Conservation (phyloP, 2,797 vertebrate genomes). For the Pangasius macronema region DNA sequence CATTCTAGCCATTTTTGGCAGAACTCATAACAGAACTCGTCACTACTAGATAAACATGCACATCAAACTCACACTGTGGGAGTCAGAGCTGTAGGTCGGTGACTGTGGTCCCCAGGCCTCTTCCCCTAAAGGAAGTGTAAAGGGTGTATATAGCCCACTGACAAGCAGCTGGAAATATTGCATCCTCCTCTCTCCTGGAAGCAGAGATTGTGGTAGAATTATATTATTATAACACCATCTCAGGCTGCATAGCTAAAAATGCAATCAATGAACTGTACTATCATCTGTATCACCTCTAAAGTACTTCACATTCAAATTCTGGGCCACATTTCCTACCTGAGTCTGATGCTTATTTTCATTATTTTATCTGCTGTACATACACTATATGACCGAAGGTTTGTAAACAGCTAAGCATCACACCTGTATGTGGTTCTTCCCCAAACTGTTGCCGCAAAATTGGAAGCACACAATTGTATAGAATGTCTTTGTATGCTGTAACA, state of each 20-base stretch:
- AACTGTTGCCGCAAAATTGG: neutral
- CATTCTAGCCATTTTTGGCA: neutral
- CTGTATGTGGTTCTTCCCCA: neutral
- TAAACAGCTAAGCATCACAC: neutral
- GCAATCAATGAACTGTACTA: neutral
- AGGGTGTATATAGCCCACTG: conserved; percentile 87
- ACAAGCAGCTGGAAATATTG: conserved; percentile 90
- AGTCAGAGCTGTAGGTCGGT: conserved; percentile 41
- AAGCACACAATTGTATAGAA: neutral
- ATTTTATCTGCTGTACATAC: neutral
- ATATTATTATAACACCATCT: neutral
- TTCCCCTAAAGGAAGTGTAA: conserved; percentile 86
- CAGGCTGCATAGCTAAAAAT: neutral
- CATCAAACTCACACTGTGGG: conserved; percentile 42
- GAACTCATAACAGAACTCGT: neutral
- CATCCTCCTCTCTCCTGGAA: conserved; percentile 88
- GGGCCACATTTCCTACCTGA: too few species aligned
- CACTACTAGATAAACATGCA: neutral
- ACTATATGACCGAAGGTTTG: neutral
- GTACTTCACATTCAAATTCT: too few species aligned
- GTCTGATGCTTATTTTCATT: neutral
- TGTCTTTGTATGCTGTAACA: neutral
- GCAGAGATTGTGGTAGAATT: neutral
- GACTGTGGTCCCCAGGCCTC: conserved; percentile 74
- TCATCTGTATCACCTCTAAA: neutral